A percentile compares a stretch with the other conserved stretches of the same genome.
phyloP scores from a whole-genome alignment of 1,140 invertebrate genomes.

The Colletes gigas region DNA sequence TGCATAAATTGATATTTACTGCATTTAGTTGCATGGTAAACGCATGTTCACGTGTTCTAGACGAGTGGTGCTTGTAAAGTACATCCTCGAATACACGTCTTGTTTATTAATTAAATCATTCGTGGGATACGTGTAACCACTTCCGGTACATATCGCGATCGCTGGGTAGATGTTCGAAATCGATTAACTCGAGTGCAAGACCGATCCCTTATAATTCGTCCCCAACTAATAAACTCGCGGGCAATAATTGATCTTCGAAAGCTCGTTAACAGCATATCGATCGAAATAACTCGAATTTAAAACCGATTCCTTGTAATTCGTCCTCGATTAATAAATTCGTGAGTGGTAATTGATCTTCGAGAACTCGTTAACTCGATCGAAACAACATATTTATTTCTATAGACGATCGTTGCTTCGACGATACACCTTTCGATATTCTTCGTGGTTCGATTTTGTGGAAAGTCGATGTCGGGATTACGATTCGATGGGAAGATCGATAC shows the following conservation, averaged over 20 bases:
- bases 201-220: background rate
- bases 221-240: background rate
- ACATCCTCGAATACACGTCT: background rate
- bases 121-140: background rate
- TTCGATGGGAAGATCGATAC: slow-evolving; percentile 19
- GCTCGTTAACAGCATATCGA: background rate
- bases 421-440: background rate
- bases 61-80: slow-evolving; percentile 11
- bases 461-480: too few relatives aligned
- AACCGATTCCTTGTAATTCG: too few relatives aligned
- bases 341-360: background rate
- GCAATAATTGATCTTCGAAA: background rate
- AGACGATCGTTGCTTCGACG: too few relatives aligned
- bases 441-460: background rate
- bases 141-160: slow-evolving; percentile 10
- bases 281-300: too few relatives aligned
- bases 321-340: background rate
- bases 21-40: too few relatives aligned
- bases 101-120: background rate
- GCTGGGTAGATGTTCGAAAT: slow-evolving; percentile 18
- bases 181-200: background rate
- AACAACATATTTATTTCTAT: too few relatives aligned
- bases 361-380: background rate
- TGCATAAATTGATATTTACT: background rate
- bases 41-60: background rate